phyloP scores from a whole-genome alignment of 2,113 vertebrate genomes.

The Melierax canorus region DNA sequence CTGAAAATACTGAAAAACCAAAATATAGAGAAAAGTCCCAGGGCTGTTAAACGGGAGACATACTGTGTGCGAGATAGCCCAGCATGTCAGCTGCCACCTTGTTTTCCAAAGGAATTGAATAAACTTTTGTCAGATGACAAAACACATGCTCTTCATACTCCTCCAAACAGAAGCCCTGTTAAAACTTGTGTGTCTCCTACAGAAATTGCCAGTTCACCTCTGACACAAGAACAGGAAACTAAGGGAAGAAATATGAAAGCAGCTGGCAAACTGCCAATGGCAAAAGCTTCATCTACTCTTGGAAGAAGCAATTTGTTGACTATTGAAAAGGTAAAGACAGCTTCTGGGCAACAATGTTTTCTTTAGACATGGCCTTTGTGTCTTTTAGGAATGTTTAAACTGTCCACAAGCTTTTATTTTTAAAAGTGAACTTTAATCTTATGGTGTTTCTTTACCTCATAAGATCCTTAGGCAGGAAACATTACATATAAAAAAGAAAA shows the following conservation, averaged over 20 bases:
- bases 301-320: slow-evolving; percentile 42
- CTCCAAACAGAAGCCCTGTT: slow-evolving; percentile 53
- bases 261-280: not conserved
- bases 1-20: slow-evolving; percentile 69
- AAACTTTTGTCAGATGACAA: not conserved
- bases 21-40: slow-evolving; percentile 65
- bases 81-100: slow-evolving; percentile 63
- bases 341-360: not conserved
- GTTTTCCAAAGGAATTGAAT: slow-evolving; percentile 53
- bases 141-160: not conserved
- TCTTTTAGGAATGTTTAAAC: not conserved
- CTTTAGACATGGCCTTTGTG: not conserved
- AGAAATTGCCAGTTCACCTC: not conserved
- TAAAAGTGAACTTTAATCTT: not conserved
- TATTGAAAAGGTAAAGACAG: slow-evolving; percentile 66
- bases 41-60: slow-evolving; percentile 81
- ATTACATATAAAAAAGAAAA: not conserved
- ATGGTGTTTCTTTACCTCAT: not conserved
- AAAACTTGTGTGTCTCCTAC: not conserved
- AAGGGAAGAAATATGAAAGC: not conserved
- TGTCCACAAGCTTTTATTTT: not conserved
- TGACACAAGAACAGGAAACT: not conserved
- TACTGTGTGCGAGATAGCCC: slow-evolving; percentile 82
- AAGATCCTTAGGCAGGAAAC: not conserved
- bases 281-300: not conserved